A percentile compares a stretch with the other conserved stretches of the same genome.
Evolutionary conservation across 2,113 vertebrate genomes (phyloP).

Genomic region (Colossoma macropomum): DNA sequence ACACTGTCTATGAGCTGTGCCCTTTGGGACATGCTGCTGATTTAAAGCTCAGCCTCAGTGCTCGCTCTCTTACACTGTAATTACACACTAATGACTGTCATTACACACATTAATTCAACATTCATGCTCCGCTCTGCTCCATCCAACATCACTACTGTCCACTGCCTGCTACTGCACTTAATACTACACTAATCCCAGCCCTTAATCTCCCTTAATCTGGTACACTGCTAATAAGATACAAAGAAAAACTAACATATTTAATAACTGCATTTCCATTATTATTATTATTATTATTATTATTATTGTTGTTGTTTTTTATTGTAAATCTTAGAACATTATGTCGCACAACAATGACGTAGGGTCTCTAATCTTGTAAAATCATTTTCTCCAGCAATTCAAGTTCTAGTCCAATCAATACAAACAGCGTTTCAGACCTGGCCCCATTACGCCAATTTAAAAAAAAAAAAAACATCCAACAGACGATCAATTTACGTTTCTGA

Average conservation of each 20-base stretch:
- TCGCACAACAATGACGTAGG: constrained; percentile 25
- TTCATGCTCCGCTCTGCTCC: background rate
- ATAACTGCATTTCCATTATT: background rate
- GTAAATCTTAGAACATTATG: constrained; percentile 5
- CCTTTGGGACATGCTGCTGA: background rate
- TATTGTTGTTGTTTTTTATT: background rate
- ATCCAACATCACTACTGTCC: background rate
- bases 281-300: background rate
- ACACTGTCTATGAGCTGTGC: background rate
- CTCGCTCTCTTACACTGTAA: background rate
- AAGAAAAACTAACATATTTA: too few relatives aligned
- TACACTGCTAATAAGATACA: too few relatives aligned
- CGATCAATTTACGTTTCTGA: constrained; percentile 84
- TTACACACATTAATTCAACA: background rate
- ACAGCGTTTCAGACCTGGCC: constrained; percentile 80
- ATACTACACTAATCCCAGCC: background rate
- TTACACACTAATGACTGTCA: background rate
- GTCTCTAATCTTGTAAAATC: constrained; percentile 42
- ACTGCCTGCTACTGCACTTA: background rate
- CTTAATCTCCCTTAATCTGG: background rate
- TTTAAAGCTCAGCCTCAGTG: background rate
- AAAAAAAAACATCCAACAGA: constrained; percentile 76
- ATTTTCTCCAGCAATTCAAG: constrained; percentile 69
- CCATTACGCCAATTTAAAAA: constrained; percentile 77
- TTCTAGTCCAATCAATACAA: constrained; percentile 84